phyloP scores from a whole-genome alignment of 2,888 invertebrate species.

The Plagiodera versicolora region DNA sequence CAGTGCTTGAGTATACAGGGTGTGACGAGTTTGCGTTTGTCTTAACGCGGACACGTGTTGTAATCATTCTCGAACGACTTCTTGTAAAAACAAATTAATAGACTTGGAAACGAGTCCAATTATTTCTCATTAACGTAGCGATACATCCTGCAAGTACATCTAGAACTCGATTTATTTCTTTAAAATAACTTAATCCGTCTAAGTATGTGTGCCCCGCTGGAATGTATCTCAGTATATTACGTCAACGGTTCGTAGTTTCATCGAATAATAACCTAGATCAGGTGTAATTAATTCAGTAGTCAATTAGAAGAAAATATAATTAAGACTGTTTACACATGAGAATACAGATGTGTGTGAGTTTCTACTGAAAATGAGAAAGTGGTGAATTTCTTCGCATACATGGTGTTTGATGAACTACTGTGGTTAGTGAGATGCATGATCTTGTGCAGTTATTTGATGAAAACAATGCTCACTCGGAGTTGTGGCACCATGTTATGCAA shows the following conservation, averaged over 20 bases:
- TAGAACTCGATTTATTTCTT: conserved; percentile 3
- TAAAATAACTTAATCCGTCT: conserved; percentile 9
- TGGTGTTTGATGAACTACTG: background rate
- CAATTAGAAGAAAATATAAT: conserved; percentile 5
- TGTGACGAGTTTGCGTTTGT: too few species aligned
- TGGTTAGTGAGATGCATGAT: background rate
- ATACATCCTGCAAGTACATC: conserved; percentile 5
- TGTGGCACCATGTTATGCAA: too few species aligned
- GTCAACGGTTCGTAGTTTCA: background rate
- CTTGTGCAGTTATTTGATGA: too few species aligned
- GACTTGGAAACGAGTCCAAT: conserved; percentile 7
- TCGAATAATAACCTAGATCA: conserved; percentile 6
- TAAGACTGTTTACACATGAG: conserved; percentile 8
- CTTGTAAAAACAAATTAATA: background rate
- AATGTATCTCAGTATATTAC: conserved; percentile 5
- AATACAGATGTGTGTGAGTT: conserved; percentile 3
- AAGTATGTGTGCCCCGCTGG: background rate
- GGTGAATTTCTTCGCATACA: background rate
- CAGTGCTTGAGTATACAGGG: too few species aligned
- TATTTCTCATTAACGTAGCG: conserved; percentile 8
- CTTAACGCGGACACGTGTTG: too few species aligned
- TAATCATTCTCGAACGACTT: too few species aligned
- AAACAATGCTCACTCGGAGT: too few species aligned
- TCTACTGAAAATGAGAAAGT: conserved; percentile 12
- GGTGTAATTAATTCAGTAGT: conserved; percentile 7